Base-by-base conservation (phyloP, 64 coral and sea anemone genomes). In the Pocillopora damicornis region DNA sequence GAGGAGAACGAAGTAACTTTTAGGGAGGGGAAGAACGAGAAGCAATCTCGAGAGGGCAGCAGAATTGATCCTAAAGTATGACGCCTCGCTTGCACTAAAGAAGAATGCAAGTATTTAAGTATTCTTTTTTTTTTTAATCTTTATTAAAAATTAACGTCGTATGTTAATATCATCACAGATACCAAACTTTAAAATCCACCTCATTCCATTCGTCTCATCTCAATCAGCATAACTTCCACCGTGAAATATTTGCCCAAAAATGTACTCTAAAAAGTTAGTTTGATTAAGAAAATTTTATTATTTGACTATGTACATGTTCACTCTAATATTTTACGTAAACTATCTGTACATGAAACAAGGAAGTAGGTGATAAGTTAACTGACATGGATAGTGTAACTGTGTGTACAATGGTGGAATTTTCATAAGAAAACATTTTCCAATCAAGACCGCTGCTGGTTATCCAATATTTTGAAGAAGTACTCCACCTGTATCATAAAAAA, bases 381-480 rank as follows among this genome's bases (percentile, higher is more conserved):
- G 60, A 51, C 56, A 60, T 15, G 37, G 65, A 73, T 73, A 23
- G 15, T 65, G 15, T 2, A 15, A 67, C 61, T 71, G n/a, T 11
- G 25, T 71, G n/a, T 71, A 71, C 25, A 71, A 71, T 23, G 67
- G 22, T 71, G 11, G n/a, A 25, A n/a, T 71, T n/a, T 11, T 25
- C 67, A 71, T 25, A 71, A 71, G n/a, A 23, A 0, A 17, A 63
- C 16, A 63, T 88, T 25, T n/a, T 42, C 2, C 59, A 38, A 59
- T 88, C 57, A 42, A 76, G 16, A 87, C 11, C 15, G 77, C 38
- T 9, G 17, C 83, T 51, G 91, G 20, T 85, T 85, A 84, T 95
- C 85, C 79, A 95, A 82, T 13, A 95, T 82, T 64, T 91, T 91
- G 93, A 95, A 95, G 82, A 95, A 91, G 73, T 95, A 95, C 56